These are phyloP conservation scores for Pseudomyrmex pallidus DNA, from an alignment of 1,140 invertebrate species.

Conservation along the genomic window DNA sequence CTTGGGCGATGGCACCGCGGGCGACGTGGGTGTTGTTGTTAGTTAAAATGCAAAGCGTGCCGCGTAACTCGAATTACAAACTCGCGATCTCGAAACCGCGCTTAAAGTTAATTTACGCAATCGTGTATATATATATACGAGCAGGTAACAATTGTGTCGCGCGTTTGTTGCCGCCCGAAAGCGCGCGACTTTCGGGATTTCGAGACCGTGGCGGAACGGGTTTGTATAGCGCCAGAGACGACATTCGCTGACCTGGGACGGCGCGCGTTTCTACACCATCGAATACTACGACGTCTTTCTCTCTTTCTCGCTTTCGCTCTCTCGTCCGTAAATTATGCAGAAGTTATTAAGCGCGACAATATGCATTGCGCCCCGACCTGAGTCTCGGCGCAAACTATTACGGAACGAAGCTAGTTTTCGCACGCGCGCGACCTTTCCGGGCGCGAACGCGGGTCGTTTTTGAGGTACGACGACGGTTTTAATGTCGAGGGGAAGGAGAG, in stretches of 20 bases:
- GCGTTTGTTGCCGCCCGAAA: slow-evolving; percentile 15
- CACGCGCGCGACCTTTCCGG: slow-evolving; percentile 21
- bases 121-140: slow-evolving; percentile 5
- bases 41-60: slow-evolving; percentile 57
- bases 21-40: background rate
- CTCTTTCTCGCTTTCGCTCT: background rate
- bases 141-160: slow-evolving; percentile 26
- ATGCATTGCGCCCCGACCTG: slow-evolving; percentile 28
- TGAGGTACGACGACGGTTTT: background rate
- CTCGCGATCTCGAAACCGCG: slow-evolving; percentile 51
- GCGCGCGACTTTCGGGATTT: slow-evolving; percentile 47
- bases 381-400: slow-evolving; percentile 39
- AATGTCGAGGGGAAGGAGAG: background rate
- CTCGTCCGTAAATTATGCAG: slow-evolving; percentile 41
- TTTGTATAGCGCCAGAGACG: background rate
- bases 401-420: slow-evolving; percentile 44
- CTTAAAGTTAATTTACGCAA: slow-evolving; percentile 57
- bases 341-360: slow-evolving; percentile 58
- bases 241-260: slow-evolving; percentile 6
- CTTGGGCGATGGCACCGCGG: background rate
- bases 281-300: background rate
- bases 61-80: slow-evolving; percentile 60
- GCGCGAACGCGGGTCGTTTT: slow-evolving; percentile 8
- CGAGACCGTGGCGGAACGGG: background rate
- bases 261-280: slow-evolving; percentile 32